Percentiles rank a stretch among this genome's conserved stretches.
phyloP scores from a whole-genome alignment of 2,888 invertebrate genomes.

The Agapostemon virescens region DNA sequence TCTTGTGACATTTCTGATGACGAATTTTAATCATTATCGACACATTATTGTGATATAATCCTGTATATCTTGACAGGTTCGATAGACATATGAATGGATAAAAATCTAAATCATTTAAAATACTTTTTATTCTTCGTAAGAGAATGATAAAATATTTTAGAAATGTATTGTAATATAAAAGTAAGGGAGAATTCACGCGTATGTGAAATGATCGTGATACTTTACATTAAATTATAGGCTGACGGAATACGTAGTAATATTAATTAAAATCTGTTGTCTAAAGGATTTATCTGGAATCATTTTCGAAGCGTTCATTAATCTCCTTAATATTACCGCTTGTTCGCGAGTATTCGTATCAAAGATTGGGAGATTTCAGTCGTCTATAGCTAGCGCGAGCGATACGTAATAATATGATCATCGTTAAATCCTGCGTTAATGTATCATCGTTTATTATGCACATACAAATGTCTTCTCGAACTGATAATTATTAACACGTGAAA shows the following conservation, averaged over 20 bases:
- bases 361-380: constrained; percentile 2
- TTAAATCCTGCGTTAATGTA: not conserved
- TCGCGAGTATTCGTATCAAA: not conserved
- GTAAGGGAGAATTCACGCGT: too few relatives aligned
- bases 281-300: not conserved
- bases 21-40: too few relatives aligned
- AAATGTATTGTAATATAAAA: too few relatives aligned
- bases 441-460: not conserved
- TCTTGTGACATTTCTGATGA: too few relatives aligned
- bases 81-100: too few relatives aligned
- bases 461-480: not conserved
- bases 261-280: constrained; percentile 17
- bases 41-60: too few relatives aligned
- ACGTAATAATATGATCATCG: not conserved
- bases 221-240: not conserved
- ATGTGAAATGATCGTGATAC: not conserved
- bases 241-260: not conserved
- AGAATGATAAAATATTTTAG: too few relatives aligned
- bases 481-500: not conserved
- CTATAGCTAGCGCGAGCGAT: not conserved
- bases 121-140: too few relatives aligned
- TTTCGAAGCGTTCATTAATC: not conserved
- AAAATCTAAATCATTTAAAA: too few relatives aligned
- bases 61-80: too few relatives aligned
- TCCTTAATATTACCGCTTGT: not conserved